Evolutionary conservation across 2,113 vertebrate species (phyloP).

Genomic region (Cariama cristata): DNA sequence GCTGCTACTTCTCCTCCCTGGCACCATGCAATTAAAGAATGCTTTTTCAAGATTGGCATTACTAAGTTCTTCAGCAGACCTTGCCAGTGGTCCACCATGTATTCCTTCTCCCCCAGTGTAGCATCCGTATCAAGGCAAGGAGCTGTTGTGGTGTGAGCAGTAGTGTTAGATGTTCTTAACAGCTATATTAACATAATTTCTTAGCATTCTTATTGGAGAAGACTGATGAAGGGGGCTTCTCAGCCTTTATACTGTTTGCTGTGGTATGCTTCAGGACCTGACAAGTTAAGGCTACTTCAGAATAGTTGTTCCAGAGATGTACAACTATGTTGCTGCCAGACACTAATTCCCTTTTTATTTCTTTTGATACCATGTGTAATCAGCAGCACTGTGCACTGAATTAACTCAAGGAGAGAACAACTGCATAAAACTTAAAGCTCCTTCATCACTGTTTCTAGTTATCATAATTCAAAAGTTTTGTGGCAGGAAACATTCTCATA

Average conservation of each 20-base stretch:
- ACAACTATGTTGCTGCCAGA: not conserved
- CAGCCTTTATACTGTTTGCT: not conserved
- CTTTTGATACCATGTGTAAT: not conserved
- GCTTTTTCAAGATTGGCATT: not conserved
- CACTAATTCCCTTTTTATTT: not conserved
- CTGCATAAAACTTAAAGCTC: not conserved
- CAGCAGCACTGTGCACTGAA: not conserved
- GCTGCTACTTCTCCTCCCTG: not conserved
- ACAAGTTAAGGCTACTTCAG: not conserved
- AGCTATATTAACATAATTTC: not conserved
- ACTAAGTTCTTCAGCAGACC: not conserved
- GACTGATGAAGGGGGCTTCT: not conserved
- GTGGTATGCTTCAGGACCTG: not conserved
- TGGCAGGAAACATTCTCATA: not conserved
- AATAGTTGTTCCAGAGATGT: not conserved
- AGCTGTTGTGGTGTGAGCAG: not conserved
- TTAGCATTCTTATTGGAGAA: not conserved
- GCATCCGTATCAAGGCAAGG: not conserved
- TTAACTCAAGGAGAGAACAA: not conserved
- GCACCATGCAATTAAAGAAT: not conserved
- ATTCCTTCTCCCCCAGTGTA: not conserved
- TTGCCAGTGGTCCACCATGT: not conserved
- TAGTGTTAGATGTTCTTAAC: not conserved
- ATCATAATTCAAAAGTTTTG: not conserved
- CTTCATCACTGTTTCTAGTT: not conserved